Conservation (phyloP, 2,888 invertebrate species). For the Eudasyphora cyanicolor region DNA sequence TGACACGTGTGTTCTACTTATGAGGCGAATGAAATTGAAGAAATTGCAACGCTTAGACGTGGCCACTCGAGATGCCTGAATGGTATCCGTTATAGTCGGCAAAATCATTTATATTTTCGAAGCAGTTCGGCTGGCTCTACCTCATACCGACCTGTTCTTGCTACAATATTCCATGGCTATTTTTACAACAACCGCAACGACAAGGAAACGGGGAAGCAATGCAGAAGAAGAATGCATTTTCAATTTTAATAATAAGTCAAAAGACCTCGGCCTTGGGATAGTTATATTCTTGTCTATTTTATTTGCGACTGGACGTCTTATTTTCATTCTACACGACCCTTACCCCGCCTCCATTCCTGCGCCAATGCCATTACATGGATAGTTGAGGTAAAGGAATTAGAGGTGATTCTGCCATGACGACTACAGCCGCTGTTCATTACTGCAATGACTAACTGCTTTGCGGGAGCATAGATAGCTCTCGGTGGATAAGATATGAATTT, state of each 20-base stretch:
- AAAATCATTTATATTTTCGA: no score
- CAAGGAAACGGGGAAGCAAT: not conserved
- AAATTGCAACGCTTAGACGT: no score
- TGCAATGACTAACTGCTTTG: not conserved
- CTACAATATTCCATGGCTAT: no score
- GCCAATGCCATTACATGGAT: not conserved
- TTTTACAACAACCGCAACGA: not conserved
- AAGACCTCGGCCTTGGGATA: constrained; percentile 31
- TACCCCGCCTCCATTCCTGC: not conserved
- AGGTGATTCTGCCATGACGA: not conserved
- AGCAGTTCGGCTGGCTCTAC: no score
- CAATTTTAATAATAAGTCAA: constrained; percentile 23
- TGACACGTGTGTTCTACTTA: no score
- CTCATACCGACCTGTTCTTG: no score
- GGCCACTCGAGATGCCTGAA: no score
- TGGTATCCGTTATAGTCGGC: no score
- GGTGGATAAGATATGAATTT: not conserved
- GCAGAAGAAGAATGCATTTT: constrained; percentile 14
- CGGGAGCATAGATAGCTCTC: not conserved
- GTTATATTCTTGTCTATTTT: not conserved
- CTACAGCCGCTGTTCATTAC: not conserved
- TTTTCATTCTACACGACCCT: not conserved
- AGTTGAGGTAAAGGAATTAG: constrained; percentile 11
- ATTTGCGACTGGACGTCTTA: not conserved
- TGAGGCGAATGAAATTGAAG: no score